Evolutionary conservation across 1,140 invertebrate genomes (phyloP), one percentile per base, ranked within the genome.

Genomic region (Prorops nasuta): DNA sequence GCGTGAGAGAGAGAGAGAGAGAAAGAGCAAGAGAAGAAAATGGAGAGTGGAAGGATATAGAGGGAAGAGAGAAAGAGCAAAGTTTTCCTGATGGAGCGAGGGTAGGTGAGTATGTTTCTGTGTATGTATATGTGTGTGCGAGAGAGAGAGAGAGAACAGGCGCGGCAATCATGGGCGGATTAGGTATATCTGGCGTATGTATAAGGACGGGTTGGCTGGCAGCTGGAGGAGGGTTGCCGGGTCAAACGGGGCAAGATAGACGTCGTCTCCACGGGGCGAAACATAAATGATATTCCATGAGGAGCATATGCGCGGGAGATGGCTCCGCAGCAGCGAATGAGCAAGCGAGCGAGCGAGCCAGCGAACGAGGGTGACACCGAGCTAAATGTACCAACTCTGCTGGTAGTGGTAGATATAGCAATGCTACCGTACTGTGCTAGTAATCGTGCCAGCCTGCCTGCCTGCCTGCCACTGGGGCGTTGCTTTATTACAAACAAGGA

Each of bases 401-500:
- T n/a, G n/a, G n/a, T n/a, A n/a, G n/a, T n/a, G n/a, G n/a, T n/a
- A n/a, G n/a, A n/a, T n/a, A n/a, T n/a, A n/a, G n/a, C n/a, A n/a
- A n/a, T n/a, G n/a, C n/a, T n/a, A n/a, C n/a, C n/a, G n/a, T n/a
- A n/a, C n/a, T n/a, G n/a, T n/a, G n/a, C n/a, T n/a, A n/a, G n/a
- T n/a, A n/a, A n/a, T n/a, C n/a, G n/a, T n/a, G n/a, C n/a, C n/a
- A n/a, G n/a, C n/a, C 38, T 9, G 32, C 39, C 51, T 41, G 54
- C 52, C 60, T 50, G 34, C 36, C 10, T 58, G 54, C 63, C 71
- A 71, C 70, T 65, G 60, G 72, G 69, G 66, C 56, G 67, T 67
- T 72, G 67, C 64, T 74, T 77, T 77, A 77, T 77, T 77, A 72
- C 74, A 76, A 76, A 76, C 72, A 76, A 66, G 74, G 74, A 77